Percentiles rank a stretch among this genome's conserved stretches.
phyloP scores from a whole-genome alignment of 2,797 vertebrate genomes.

The Miichthys miiuy region DNA sequence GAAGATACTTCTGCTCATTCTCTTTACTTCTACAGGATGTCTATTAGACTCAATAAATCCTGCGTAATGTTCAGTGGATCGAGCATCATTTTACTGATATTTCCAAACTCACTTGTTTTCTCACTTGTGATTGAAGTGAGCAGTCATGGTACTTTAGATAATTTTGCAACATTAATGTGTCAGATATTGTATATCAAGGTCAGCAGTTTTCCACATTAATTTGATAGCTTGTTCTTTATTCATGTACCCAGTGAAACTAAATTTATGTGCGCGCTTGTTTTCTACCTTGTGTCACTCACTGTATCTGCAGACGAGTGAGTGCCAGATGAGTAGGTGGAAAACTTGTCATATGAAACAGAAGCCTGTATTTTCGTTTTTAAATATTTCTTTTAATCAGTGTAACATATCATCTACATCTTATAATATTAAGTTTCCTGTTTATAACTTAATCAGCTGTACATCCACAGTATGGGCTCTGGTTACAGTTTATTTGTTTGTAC shows the following conservation, averaged over 20 bases:
- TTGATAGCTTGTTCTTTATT: neutral
- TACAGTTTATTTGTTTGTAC: constrained; percentile 50
- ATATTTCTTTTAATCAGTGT: neutral
- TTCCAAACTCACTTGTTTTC: neutral
- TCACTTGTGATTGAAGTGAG: neutral
- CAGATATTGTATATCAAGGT: neutral
- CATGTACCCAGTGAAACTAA: neutral
- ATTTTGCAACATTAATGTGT: neutral
- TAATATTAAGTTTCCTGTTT: constrained; percentile 6
- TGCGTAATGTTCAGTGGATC: neutral
- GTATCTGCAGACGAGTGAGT: neutral
- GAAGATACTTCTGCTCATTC: constrained; percentile 1
- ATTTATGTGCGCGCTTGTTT: constrained; percentile 2
- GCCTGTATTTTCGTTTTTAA: neutral
- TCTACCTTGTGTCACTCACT: constrained; percentile 9
- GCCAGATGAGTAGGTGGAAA: constrained; percentile 11
- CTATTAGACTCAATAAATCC: constrained; percentile 5
- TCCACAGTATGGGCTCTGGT: constrained; percentile 17
- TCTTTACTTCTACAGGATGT: neutral
- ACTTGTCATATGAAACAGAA: constrained; percentile 13
- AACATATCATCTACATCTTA: neutral
- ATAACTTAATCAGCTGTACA: neutral
- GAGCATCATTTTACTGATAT: neutral
- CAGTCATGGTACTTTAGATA: neutral
- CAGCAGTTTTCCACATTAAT: neutral